Percentiles rank a stretch among this genome's conserved stretches.
Conservation (phyloP, 2,113 vertebrate genomes). For the Hassar affinis region DNA sequence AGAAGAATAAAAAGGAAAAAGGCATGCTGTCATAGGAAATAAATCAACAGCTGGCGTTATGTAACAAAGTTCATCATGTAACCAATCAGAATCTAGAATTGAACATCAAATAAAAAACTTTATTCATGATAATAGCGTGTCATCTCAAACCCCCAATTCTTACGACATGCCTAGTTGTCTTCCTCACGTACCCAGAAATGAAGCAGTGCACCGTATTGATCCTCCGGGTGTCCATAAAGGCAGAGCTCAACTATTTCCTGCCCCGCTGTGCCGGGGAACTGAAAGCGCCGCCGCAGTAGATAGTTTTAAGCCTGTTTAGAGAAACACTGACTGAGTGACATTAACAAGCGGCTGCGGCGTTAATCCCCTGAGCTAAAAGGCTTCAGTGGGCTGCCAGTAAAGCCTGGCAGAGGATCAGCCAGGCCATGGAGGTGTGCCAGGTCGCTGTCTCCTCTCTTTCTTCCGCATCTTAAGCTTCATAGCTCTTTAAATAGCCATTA, state of each 20-base stretch:
- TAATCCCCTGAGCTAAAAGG: constrained; percentile 45
- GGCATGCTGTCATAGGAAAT: neutral
- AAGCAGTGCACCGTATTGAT: constrained; percentile 1
- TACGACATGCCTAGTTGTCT: neutral
- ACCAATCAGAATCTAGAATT: neutral
- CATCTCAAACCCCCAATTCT: neutral
- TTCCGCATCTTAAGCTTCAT: neutral
- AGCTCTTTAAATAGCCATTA: constrained; percentile 19
- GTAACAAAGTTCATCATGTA: neutral
- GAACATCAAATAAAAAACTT: neutral
- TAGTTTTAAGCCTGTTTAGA: constrained; percentile 6
- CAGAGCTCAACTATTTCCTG: neutral
- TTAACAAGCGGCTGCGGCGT: constrained; percentile 12
- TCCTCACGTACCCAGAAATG: neutral
- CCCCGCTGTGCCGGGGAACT: neutral
- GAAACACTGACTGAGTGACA: constrained; percentile 44
- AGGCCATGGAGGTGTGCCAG: neutral
- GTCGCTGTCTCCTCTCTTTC: neutral
- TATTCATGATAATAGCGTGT: neutral
- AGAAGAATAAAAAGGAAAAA: neutral
- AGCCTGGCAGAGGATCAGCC: neutral
- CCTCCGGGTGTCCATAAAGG: neutral
- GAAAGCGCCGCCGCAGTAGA: constrained; percentile 1
- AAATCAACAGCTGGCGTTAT: neutral
- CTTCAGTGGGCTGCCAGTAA: constrained; percentile 36